phyloP scores from a whole-genome alignment of 2,113 vertebrate genomes.

The Campylomormyrus numenius region DNA sequence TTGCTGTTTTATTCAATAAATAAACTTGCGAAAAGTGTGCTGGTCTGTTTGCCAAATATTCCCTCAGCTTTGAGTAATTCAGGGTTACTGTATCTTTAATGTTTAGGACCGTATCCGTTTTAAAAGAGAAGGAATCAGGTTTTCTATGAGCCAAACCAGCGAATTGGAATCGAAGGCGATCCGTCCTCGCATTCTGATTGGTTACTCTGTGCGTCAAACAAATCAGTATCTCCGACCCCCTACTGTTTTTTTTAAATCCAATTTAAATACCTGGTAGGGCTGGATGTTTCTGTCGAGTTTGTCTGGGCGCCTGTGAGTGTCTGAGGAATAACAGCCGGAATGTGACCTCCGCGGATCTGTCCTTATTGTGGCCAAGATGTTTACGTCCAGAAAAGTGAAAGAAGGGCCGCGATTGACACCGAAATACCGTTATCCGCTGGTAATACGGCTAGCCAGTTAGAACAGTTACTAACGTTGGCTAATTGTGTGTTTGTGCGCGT shows the following conservation, averaged over 20 bases:
- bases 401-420: conserved; percentile 53
- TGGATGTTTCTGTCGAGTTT: not conserved
- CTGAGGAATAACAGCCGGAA: conserved; percentile 36
- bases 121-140: not conserved
- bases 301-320: conserved; percentile 29
- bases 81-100: conserved; percentile 50
- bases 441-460: conserved; percentile 2
- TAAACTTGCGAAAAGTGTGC: not conserved
- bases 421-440: conserved; percentile 63
- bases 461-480: conserved; percentile 3
- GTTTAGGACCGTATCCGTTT: not conserved
- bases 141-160: conserved; percentile 35
- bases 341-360: conserved; percentile 40
- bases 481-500: conserved; percentile 27
- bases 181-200: conserved; percentile 40
- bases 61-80: not conserved
- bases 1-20: not conserved
- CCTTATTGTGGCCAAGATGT: conserved; percentile 53
- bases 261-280: not conserved
- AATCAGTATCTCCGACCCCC: conserved; percentile 26
- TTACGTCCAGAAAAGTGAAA: conserved; percentile 53
- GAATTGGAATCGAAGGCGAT: not conserved
- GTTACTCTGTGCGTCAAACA: conserved; percentile 38
- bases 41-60: not conserved
- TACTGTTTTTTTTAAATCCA: conserved; percentile 18